Evolutionary conservation across 2,888 invertebrate species (phyloP).

Genomic region (Smittia sp.): DNA sequence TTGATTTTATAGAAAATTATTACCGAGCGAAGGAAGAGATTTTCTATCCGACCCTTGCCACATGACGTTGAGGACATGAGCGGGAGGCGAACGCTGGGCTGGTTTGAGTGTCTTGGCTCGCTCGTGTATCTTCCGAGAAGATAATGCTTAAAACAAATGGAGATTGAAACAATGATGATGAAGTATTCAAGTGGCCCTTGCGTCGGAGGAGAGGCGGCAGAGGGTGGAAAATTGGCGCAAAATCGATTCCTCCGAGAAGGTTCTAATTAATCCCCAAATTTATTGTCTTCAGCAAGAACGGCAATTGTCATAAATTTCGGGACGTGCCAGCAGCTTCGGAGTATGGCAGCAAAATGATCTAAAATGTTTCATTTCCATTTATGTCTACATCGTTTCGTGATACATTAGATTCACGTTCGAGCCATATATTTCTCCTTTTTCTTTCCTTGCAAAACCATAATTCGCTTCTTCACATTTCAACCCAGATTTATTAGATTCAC

Average conservation of each 20-base stretch:
- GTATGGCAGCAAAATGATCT: background rate
- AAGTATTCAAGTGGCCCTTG: background rate
- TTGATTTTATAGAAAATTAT: constrained; percentile 27
- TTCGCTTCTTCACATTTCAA: constrained; percentile 13
- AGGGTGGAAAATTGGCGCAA: constrained; percentile 22
- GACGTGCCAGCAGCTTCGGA: constrained; percentile 16
- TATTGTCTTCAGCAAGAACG: constrained; percentile 33
- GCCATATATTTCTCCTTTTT: constrained; percentile 11
- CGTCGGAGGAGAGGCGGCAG: background rate
- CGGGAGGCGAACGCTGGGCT: background rate
- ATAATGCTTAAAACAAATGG: background rate
- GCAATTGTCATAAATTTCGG: constrained; percentile 35
- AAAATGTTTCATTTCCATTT: background rate
- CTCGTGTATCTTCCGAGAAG: background rate
- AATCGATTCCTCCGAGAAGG: constrained; percentile 7
- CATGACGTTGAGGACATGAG: background rate
- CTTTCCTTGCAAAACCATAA: background rate
- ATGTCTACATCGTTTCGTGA: constrained; percentile 1
- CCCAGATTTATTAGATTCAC: constrained; percentile 32
- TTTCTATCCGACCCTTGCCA: background rate
- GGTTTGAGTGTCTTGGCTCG: background rate
- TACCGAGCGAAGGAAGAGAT: background rate
- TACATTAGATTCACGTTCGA: background rate
- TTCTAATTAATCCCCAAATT: constrained; percentile 36
- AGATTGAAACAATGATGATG: constrained; percentile 16